Conservation (phyloP, 2,113 vertebrate species). For the Platysteira castanea region DNA sequence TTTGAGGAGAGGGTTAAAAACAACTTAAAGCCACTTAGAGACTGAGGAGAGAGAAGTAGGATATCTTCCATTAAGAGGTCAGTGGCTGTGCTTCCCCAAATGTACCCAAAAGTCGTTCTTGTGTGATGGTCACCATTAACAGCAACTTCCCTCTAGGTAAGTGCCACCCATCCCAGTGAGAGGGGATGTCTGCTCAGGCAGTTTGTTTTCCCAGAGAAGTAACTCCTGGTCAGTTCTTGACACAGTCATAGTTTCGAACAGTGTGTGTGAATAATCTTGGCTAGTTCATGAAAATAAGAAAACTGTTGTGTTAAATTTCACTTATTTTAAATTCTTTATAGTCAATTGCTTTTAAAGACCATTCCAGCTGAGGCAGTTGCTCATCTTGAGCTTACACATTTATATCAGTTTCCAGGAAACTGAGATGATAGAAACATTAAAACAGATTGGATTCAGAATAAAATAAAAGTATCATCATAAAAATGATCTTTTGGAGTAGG, state of each 20-base stretch:
- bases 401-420: background rate
- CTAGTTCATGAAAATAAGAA: background rate
- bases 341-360: background rate
- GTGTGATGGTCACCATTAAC: background rate
- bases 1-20: background rate
- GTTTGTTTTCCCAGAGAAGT: background rate
- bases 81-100: background rate
- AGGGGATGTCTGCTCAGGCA: background rate
- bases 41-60: background rate
- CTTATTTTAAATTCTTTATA: background rate
- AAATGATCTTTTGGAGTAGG: background rate
- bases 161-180: background rate
- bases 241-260: background rate
- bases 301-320: background rate
- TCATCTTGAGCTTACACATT: background rate
- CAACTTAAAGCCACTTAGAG: background rate
- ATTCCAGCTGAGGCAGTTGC: background rate
- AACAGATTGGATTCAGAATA: background rate
- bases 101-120: fast-evolving
- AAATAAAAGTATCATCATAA: background rate
- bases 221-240: background rate
- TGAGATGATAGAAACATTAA: background rate
- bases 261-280: background rate
- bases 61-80: background rate
- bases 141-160: background rate